phyloP scores from a whole-genome alignment of 2,888 invertebrate species.

The Drosophila paracracens region DNA sequence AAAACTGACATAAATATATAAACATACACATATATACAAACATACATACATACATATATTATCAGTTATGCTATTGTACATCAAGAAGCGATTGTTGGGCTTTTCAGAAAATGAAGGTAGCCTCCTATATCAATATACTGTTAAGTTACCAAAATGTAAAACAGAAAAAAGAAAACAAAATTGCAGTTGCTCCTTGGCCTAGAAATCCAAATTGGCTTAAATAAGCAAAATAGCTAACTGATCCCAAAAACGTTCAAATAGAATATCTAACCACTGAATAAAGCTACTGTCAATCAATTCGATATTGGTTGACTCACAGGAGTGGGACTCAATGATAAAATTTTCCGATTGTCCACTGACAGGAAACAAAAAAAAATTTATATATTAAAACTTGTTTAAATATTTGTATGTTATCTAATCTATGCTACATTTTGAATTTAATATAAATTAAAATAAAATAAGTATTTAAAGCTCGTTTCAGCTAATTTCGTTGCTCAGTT shows the following conservation, averaged over 20 bases:
- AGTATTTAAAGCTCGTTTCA: background rate
- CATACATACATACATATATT: background rate
- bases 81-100: background rate
- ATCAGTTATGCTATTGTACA: background rate
- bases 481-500: background rate
- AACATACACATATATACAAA: background rate
- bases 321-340: background rate
- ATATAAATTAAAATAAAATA: background rate
- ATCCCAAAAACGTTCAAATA: background rate
- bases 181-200: background rate
- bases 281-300: background rate
- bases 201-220: background rate
- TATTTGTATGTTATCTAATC: background rate
- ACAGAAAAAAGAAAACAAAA: background rate
- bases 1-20: background rate
- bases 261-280: no score
- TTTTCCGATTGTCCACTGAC: background rate
- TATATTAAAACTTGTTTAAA: background rate
- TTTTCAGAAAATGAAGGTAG: background rate
- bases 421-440: background rate
- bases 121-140: background rate
- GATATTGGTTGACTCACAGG: background rate
- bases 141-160: background rate
- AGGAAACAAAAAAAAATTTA: background rate
- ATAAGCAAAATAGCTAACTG: background rate